Evolutionary conservation across 2,797 vertebrate species (phyloP).

Genomic region (Chaunax sp.): DNA sequence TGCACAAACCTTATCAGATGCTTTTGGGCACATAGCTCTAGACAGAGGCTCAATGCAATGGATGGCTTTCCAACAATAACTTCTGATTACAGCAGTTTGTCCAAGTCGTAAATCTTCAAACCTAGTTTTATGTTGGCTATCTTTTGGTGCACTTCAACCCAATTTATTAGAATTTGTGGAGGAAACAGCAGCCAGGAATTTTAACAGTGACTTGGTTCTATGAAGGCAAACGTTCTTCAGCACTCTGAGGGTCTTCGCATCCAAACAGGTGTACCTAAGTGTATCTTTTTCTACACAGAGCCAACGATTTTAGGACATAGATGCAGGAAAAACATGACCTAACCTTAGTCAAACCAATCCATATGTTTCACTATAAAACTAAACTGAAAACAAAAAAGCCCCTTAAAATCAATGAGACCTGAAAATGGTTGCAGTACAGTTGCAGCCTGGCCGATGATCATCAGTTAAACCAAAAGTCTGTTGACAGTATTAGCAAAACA

Average conservation of each 20-base stretch:
- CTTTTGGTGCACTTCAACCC: background rate
- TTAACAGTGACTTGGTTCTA: background rate
- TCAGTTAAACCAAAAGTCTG: background rate
- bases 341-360: background rate
- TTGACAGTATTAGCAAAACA: background rate
- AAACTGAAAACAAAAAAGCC: background rate
- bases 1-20: constrained; percentile 31
- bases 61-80: constrained; percentile 19
- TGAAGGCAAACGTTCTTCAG: no score
- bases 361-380: background rate
- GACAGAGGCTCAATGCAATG: background rate
- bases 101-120: background rate
- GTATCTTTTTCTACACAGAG: background rate
- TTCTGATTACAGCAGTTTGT: background rate
- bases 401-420: background rate
- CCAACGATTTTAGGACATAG: background rate
- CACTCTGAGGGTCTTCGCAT: background rate
- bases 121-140: background rate
- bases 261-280: no score
- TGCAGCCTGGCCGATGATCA: background rate
- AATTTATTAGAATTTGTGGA: background rate
- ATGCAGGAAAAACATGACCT: background rate
- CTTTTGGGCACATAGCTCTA: constrained; percentile 13
- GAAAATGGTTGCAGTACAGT: background rate
- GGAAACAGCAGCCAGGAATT: background rate